phyloP scores from a whole-genome alignment of 2,113 vertebrate genomes.

The Hystrix brachyura region DNA sequence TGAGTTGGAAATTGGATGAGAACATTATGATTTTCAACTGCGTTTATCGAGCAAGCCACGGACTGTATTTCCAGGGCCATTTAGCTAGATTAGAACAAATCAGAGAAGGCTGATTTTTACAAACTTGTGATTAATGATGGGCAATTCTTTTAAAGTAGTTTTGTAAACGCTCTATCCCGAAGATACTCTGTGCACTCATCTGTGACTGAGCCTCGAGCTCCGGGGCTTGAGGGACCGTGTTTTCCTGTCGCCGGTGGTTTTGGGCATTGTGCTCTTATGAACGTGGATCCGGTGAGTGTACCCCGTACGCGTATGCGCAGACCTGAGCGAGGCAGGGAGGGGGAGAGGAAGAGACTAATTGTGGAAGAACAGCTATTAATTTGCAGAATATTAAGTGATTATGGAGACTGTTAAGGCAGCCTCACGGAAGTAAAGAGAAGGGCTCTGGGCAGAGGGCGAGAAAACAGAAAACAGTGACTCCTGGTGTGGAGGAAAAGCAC shows the following conservation, averaged over 20 bases:
- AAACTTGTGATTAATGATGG: constrained; percentile 83
- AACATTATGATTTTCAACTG: constrained; percentile 78
- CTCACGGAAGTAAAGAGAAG: constrained; percentile 36
- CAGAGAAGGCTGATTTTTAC: constrained; percentile 84
- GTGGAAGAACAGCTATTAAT: constrained; percentile 76
- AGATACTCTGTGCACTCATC: constrained; percentile 79
- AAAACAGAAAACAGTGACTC: constrained; percentile 60
- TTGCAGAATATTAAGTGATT: constrained; percentile 75
- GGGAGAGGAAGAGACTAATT: not conserved
- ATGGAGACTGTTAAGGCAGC: constrained; percentile 56
- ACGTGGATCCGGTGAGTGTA: constrained; percentile 55
- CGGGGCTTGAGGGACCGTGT: constrained; percentile 80
- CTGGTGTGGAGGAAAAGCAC: constrained; percentile 63
- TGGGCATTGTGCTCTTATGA: constrained; percentile 67
- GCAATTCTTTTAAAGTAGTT: constrained; percentile 84
- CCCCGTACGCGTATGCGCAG: not conserved
- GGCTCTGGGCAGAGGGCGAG: constrained; percentile 63
- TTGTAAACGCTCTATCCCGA: constrained; percentile 82
- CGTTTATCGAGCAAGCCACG: constrained; percentile 74
- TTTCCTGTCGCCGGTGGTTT: constrained; percentile 74
- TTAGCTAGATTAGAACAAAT: constrained; percentile 85
- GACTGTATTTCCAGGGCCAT: constrained; percentile 78
- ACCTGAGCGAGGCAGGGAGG: not conserved
- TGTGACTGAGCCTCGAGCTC: constrained; percentile 84
- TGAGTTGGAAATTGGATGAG: constrained; percentile 78